These are phyloP conservation scores for Delichon dasypus DNA, from an alignment of 2,797 vertebrate species.

Conservation along the genomic window DNA sequence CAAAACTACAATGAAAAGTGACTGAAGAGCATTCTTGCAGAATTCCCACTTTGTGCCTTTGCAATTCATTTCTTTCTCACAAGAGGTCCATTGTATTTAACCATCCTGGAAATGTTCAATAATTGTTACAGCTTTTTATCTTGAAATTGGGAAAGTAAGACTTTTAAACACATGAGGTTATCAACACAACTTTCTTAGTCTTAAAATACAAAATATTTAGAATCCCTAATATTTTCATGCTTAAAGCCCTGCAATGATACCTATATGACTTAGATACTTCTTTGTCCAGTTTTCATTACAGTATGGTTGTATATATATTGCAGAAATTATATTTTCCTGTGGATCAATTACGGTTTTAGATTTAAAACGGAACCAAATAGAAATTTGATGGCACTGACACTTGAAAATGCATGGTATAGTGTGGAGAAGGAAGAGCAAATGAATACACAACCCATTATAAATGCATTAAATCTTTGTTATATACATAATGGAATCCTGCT, in stretches of 20 bases:
- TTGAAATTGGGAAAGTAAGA: conserved; percentile 68
- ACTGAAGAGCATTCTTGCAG: conserved; percentile 70
- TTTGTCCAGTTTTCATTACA: conserved; percentile 73
- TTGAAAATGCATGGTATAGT: conserved; percentile 65
- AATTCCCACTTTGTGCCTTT: conserved; percentile 79
- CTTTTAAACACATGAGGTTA: conserved; percentile 61
- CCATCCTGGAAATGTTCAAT: conserved; percentile 40
- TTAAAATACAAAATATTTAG: conserved; percentile 76
- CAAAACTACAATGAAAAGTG: conserved; percentile 72
- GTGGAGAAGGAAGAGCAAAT: conserved; percentile 74
- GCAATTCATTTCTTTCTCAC: conserved; percentile 58
- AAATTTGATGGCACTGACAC: conserved; percentile 75
- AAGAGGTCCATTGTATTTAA: conserved; percentile 55
- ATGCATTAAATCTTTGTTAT: conserved; percentile 75
- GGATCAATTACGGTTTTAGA: conserved; percentile 72
- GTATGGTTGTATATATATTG: conserved; percentile 68
- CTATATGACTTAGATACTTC: conserved; percentile 72
- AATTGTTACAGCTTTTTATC: conserved; percentile 48
- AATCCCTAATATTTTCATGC: conserved; percentile 76
- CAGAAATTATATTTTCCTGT: conserved; percentile 61
- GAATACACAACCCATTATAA: conserved; percentile 78
- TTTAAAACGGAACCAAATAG: conserved; percentile 72
- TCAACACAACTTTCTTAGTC: conserved; percentile 69
- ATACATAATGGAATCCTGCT: conserved; percentile 82
- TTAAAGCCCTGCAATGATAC: conserved; percentile 76